These are phyloP conservation scores for Chlamydotis undulata DNA, from an alignment of 2,113 vertebrate genomes.

Conservation along the genomic window DNA sequence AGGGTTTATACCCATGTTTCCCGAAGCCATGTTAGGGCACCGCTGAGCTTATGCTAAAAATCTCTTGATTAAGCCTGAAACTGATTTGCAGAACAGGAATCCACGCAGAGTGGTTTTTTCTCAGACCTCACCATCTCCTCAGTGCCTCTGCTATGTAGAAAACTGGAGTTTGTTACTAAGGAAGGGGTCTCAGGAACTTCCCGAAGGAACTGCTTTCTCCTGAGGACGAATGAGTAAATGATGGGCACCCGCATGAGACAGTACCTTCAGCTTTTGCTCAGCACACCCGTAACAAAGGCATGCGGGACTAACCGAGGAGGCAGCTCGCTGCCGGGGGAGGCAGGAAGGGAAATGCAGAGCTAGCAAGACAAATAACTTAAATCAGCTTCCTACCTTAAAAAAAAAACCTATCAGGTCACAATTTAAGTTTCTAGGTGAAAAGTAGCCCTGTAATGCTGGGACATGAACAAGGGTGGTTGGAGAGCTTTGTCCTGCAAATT, in stretches of 20 bases:
- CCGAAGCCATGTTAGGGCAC: neutral
- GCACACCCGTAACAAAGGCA: neutral
- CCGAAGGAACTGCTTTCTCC: neutral
- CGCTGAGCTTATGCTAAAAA: neutral
- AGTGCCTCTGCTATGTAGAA: neutral
- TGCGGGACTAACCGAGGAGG: neutral
- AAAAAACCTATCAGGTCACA: neutral
- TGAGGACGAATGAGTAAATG: neutral
- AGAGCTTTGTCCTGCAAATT: neutral
- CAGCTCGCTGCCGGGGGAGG: neutral
- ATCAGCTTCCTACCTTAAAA: neutral
- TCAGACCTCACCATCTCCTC: neutral
- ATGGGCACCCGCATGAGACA: neutral
- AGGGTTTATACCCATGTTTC: neutral
- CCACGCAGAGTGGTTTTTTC: neutral
- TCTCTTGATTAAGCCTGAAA: neutral
- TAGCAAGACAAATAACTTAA: neutral
- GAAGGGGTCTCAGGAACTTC: neutral
- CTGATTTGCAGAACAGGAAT: neutral
- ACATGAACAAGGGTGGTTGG: neutral
- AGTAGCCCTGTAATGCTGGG: neutral
- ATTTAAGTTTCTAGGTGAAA: slow-evolving; percentile 37
- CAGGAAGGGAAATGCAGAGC: neutral
- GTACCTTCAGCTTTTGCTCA: neutral
- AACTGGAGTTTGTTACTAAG: neutral